Percentiles rank a stretch among this genome's conserved stretches.
These are phyloP conservation scores for Montipora efflorescens DNA, from an alignment of 64 coral and sea anemone genomes.

Conservation along the genomic window DNA sequence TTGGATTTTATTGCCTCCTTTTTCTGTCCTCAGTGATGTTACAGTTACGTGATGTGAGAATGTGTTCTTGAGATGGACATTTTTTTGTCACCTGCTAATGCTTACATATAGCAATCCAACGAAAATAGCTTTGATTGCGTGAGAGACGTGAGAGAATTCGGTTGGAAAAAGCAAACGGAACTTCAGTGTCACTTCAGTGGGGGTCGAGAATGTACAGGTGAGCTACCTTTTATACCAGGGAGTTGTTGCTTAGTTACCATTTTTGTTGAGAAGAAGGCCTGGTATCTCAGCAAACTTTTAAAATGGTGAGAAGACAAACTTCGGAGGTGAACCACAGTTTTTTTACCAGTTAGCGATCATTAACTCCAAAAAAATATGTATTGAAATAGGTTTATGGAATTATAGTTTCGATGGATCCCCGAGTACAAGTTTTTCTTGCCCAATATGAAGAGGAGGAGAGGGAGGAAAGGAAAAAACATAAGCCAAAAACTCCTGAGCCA, in stretches of 20 bases:
- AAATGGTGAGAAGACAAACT: neutral
- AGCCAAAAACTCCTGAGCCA: slow-evolving; percentile 55
- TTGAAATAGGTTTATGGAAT: neutral
- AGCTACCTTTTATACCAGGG: neutral
- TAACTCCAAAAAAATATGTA: neutral
- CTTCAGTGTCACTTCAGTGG: no score
- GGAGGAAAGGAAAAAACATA: slow-evolving; percentile 64
- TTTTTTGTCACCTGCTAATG: no score
- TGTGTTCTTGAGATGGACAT: no score
- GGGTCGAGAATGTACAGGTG: no score
- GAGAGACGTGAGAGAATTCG: no score
- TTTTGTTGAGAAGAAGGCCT: neutral
- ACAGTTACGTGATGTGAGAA: no score
- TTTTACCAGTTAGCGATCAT: neutral
- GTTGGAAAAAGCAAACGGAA: no score
- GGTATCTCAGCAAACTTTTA: neutral
- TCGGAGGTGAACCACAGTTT: no score
- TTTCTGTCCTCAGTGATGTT: no score
- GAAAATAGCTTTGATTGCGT: no score
- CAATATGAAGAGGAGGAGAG: slow-evolving; percentile 70
- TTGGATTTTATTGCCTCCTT: no score
- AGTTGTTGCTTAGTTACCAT: neutral
- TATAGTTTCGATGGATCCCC: slow-evolving; percentile 68
- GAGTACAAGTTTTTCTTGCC: slow-evolving; percentile 88
- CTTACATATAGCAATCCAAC: no score